Evolutionary conservation across 2,113 vertebrate species (phyloP).

Genomic region (Numenius arquata): DNA sequence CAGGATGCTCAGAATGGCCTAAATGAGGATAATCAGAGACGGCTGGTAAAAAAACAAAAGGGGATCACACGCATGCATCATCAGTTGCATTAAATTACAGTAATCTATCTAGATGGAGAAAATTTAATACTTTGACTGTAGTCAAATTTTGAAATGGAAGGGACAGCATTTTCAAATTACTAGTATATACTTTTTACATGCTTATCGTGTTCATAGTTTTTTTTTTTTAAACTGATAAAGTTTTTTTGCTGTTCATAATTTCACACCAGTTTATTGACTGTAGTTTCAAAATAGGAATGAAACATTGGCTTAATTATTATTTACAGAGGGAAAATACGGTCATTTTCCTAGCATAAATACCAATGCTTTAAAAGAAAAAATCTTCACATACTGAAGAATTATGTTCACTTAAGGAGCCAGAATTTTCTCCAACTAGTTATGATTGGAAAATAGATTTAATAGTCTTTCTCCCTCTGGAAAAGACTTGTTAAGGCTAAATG

Average conservation of each 20-base stretch:
- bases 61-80: neutral
- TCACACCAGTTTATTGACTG: neutral
- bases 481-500: slow-evolving; percentile 7
- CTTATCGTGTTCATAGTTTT: neutral
- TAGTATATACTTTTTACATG: neutral
- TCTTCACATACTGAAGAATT: neutral
- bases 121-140: neutral
- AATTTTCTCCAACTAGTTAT: slow-evolving; percentile 1
- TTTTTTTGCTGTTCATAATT: neutral
- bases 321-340: neutral
- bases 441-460: slow-evolving; percentile 25
- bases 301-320: neutral
- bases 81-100: neutral
- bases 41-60: neutral
- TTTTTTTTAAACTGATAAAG: neutral
- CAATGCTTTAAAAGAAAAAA: neutral
- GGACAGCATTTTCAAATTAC: neutral
- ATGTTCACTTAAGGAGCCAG: neutral
- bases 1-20: neutral
- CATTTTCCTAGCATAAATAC: neutral
- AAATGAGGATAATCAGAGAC: neutral
- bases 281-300: neutral
- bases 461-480: slow-evolving; percentile 21
- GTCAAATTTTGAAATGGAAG: neutral
- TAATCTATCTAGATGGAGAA: neutral